Evolutionary conservation across 2,888 invertebrate species (phyloP), one percentile per base, ranked within the genome.

Genomic region (Parapristionchus giblindavisi): DNA sequence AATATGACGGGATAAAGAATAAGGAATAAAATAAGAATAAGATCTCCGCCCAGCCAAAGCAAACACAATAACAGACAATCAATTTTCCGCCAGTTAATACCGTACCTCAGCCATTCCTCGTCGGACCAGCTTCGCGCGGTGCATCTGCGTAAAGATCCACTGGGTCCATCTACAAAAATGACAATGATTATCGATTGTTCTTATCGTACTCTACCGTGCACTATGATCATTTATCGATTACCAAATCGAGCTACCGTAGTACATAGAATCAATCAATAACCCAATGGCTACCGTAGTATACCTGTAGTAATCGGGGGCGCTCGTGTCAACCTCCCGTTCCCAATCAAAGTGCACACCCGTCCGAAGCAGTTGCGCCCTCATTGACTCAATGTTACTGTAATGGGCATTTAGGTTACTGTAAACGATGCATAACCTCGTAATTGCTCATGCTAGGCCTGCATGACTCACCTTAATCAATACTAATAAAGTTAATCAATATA

Each of bases 301-400:
- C 75, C 85, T 88, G 88, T 96, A 99, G 89, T 97, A 99, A 8
- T 91, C 88, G 17, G 94, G 92, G 89, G 93, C 92, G 89, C 94
- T 95, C 34, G 75, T 75, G 14, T 60, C 40, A 24, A 68, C 36
- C 48, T 75, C 90, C 86, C 93, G 91, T 34, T 93, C 90, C 98
- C 98, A 99, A 89, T 99, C 95, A 90, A 99, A 98, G 78, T 92
- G 92, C 85, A 93, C 94, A 14, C 93, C 93, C 72, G 96, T 90
- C 74, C 91, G 89, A 66, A 92, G 84, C 3, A 96, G 90, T 88
- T 96, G 96, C 17, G 91, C 88, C 88, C 92, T 93, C 96, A 96
- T 96, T 76, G 92, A 91, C 1, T 89, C 88, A 79, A 96, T 94
- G 89, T 96, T 97, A 2, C 85, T 84, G 38, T 17, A 61, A 61